These are phyloP conservation scores for Cremastobaeus sp. DNA, from an alignment of 2,888 invertebrate species.

Conservation along the genomic window DNA sequence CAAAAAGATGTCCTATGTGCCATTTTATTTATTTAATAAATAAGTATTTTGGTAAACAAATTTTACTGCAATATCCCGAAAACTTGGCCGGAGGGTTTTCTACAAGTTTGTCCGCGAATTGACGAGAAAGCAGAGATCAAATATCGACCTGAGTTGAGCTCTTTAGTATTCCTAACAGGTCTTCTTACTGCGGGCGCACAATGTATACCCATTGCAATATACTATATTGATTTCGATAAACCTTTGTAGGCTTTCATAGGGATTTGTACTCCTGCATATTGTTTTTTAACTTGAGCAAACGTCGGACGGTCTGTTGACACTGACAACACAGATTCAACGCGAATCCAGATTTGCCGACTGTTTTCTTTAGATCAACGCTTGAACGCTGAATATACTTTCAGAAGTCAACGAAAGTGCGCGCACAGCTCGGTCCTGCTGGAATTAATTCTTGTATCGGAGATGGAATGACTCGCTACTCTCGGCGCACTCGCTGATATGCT, in stretches of 20 bases:
- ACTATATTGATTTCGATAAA: constrained; percentile 62
- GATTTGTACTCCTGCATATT: constrained; percentile 57
- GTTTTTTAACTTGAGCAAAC: constrained; percentile 48
- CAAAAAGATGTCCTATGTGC: too few species aligned
- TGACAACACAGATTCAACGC: constrained; percentile 24
- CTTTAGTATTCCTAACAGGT: constrained; percentile 55
- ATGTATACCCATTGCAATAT: constrained; percentile 52
- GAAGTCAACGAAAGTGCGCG: too few species aligned
- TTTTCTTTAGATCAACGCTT: background rate
- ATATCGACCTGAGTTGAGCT: constrained; percentile 45
- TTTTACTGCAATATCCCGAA: constrained; percentile 31
- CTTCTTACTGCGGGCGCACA: constrained; percentile 38
- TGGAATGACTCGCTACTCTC: constrained; percentile 10
- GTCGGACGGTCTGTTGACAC: constrained; percentile 50
- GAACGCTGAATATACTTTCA: too few species aligned
- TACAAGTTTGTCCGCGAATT: constrained; percentile 47
- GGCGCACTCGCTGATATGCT: constrained; percentile 9
- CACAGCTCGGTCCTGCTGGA: too few species aligned
- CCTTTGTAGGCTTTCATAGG: constrained; percentile 55
- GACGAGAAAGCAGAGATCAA: constrained; percentile 53
- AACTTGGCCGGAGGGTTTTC: constrained; percentile 36
- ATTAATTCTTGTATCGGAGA: too few species aligned
- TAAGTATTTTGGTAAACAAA: constrained; percentile 56
- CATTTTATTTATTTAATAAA: constrained; percentile 32
- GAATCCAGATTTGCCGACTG: too few species aligned